phyloP scores from a whole-genome alignment of 2,888 invertebrate genomes.

The Andrena fulva region DNA sequence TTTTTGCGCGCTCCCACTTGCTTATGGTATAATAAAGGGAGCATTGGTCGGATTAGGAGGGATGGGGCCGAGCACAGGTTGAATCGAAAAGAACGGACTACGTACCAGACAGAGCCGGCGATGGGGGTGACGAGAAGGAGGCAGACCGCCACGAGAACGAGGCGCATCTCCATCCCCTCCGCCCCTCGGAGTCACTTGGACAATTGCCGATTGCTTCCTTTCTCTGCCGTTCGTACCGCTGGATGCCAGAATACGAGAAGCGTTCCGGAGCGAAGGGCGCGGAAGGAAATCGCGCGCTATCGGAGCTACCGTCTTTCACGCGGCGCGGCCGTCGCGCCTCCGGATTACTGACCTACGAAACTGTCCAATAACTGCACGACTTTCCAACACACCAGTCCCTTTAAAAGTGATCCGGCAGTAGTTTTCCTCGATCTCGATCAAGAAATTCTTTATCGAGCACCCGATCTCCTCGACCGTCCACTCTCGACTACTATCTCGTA shows the following conservation, averaged over 20 bases:
- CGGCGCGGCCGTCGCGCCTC: not conserved
- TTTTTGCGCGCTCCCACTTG: no score
- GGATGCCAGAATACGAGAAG: constrained; percentile 11
- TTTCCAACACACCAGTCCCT: constrained; percentile 8
- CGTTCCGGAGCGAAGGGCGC: not conserved
- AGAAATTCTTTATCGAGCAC: constrained; percentile 61
- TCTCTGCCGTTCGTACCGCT: constrained; percentile 8
- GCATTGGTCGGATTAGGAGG: not conserved
- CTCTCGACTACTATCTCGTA: constrained; percentile 67
- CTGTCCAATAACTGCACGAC: constrained; percentile 6
- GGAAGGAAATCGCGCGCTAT: constrained; percentile 9
- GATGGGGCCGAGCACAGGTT: not conserved
- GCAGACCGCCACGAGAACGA: constrained; percentile 93
- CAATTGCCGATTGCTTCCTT: constrained; percentile 35
- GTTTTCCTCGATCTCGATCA: constrained; percentile 43
- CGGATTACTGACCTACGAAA: constrained; percentile 41
- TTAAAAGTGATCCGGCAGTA: constrained; percentile 19
- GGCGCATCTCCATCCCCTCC: constrained; percentile 87
- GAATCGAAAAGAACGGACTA: constrained; percentile 76
- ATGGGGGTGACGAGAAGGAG: constrained; percentile 95
- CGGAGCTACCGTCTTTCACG: not conserved
- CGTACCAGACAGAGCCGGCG: constrained; percentile 95
- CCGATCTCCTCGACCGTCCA: constrained; percentile 64
- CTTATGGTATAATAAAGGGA: no score
- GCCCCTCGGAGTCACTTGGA: constrained; percentile 59